phyloP scores from a whole-genome alignment of 2,113 vertebrate species.

The Xyliphius kryptos region DNA sequence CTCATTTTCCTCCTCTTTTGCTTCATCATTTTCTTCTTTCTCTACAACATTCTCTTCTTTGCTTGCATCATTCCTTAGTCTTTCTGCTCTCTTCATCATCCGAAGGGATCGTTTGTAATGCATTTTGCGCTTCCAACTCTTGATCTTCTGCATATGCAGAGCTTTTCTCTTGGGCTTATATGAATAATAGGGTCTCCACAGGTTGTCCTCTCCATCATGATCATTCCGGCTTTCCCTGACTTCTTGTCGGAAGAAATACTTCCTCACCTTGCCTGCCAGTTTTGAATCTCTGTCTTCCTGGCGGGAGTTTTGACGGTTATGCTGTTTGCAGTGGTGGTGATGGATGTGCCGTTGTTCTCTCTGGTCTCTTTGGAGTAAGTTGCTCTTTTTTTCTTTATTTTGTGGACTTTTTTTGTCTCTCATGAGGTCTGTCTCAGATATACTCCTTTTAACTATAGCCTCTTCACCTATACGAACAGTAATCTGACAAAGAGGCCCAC shows the following conservation, averaged over 20 bases:
- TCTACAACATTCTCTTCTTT: constrained; percentile 51
- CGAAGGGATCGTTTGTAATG: constrained; percentile 67
- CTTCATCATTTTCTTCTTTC: constrained; percentile 47
- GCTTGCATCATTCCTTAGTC: constrained; percentile 49
- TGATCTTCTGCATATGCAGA: constrained; percentile 65
- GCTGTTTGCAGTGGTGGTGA: constrained; percentile 56
- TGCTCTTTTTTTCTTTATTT: constrained; percentile 55
- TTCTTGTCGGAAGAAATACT: constrained; percentile 65
- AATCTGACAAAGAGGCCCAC: constrained; percentile 82
- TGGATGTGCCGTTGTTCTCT: constrained; percentile 59
- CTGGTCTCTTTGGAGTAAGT: constrained; percentile 45
- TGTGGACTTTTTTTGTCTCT: constrained; percentile 64
- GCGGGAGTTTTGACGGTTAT: too few relatives aligned
- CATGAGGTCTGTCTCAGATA: constrained; percentile 81
- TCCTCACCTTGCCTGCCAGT: constrained; percentile 45
- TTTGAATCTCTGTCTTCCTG: constrained; percentile 45
- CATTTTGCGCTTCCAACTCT: constrained; percentile 70
- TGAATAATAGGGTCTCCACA: constrained; percentile 85
- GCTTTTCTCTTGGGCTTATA: constrained; percentile 83
- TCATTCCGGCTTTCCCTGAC: constrained; percentile 73
- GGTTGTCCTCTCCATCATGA: constrained; percentile 73
- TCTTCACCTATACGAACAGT: constrained; percentile 88
- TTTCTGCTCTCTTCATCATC: constrained; percentile 66
- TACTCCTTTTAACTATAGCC: constrained; percentile 84
- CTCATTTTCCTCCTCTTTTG: constrained; percentile 43